Conservation (phyloP, 1,140 invertebrate species). For the Papilio xuthus region DNA sequence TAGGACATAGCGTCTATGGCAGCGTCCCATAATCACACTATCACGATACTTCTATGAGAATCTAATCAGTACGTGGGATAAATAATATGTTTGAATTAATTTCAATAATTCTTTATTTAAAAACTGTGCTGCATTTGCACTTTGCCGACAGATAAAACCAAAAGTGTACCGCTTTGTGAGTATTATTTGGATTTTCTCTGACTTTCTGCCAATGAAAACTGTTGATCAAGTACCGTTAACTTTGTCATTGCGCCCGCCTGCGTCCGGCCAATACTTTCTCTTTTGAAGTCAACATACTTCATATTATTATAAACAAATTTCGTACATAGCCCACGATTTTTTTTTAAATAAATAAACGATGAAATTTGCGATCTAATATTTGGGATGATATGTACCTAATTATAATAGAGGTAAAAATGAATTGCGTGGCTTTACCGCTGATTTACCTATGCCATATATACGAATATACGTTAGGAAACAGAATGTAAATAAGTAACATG, state of each 20-base stretch:
- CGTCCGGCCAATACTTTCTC: slow-evolving; percentile 6
- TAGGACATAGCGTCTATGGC: background rate
- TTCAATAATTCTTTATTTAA: background rate
- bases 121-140: background rate
- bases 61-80: no score
- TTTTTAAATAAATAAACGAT: background rate
- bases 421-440: background rate
- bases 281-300: background rate
- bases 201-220: background rate
- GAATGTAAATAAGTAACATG: background rate
- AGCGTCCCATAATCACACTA: background rate
- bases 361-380: background rate
- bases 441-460: background rate
- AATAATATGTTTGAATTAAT: background rate
- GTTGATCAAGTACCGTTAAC: slow-evolving; percentile 10
- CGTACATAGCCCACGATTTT: background rate
- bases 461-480: background rate
- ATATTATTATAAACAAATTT: background rate
- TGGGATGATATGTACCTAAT: no score
- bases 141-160: background rate
- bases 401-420: no score
- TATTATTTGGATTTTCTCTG: background rate
- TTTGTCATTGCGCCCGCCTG: background rate
- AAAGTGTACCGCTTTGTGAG: background rate
- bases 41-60: no score